Base-by-base conservation (phyloP, 2,888 invertebrate species). In the Baccha elongata region DNA sequence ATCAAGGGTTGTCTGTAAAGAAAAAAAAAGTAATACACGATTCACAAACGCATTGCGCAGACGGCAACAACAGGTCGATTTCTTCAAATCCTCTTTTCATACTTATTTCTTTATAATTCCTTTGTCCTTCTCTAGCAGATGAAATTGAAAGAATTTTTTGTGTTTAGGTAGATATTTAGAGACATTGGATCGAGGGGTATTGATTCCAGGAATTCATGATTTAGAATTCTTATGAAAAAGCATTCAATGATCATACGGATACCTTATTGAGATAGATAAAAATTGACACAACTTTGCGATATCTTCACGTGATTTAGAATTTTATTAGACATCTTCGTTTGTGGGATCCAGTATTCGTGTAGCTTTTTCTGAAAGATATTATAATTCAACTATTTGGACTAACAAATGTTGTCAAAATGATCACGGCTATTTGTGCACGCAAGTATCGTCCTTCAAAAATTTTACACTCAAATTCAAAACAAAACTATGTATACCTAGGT, bases 81-180 rank as follows among this genome's bases (percentile, higher is more conserved):
- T 78, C 17, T 44, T 13, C 0, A 23, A 44, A 29, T 44, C 35
- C 15, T 73, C 35, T 11, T 58, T 65, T 60, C 40, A 44, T 65
- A 10, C 23, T 26, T 21, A 11, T 62, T 68, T 75, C 65, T 42
- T 55, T 44, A 85, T 84, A 35, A 15, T 87, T 88, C 40, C 86
- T 64, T 21, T 46, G 44, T 46, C 17, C 60, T 67, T 60, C 35
- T 52, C n/a, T 37, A 11, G 8, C n/a, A 6, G 42, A 58, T 50
- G 42, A 26, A 15, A 8, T 29, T 17, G 23, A 40, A 3, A 13
- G 37, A 21, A 37, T 17, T 1, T n/a, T n/a, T n/a, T n/a, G n/a
- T 40, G 2, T 13, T 3, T 40, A 3, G 37, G 13, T 6, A 7
- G 29, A 1, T 26, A 4, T 26, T 32, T 32, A 7, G 29, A 8